Conservation (phyloP, 1,140 invertebrate genomes). For the Agrilus planipennis region DNA sequence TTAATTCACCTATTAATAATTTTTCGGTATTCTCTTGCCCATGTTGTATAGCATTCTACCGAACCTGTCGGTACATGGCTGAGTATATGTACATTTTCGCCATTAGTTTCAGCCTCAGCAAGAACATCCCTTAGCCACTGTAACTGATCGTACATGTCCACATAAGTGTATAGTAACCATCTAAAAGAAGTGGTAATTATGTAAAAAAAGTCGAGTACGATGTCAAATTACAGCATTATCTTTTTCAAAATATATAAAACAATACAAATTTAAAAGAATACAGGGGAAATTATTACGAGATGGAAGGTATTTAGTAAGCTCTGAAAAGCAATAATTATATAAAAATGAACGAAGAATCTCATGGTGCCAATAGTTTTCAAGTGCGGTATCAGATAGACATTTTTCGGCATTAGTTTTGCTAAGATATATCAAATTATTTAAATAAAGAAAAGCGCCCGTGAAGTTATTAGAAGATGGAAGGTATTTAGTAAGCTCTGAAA, state of each 20-base stretch:
- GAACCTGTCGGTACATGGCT: slow-evolving; percentile 69
- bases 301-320: too few relatives aligned
- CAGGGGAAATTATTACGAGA: too few relatives aligned
- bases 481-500: too few relatives aligned
- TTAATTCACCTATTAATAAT: slow-evolving; percentile 36
- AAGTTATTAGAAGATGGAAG: too few relatives aligned
- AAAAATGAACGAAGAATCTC: too few relatives aligned
- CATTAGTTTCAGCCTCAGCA: slow-evolving; percentile 51
- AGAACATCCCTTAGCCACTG: slow-evolving; percentile 63
- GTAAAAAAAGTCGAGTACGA: not conserved
- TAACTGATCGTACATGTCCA: slow-evolving; percentile 56
- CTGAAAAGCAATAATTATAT: too few relatives aligned
- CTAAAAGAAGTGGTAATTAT: slow-evolving; percentile 22
- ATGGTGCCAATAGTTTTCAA: too few relatives aligned
- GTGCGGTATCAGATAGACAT: too few relatives aligned
- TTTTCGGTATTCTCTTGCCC: slow-evolving; percentile 50
- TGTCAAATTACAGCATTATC: not conserved
- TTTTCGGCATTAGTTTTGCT: too few relatives aligned
- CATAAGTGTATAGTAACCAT: slow-evolving; percentile 49
- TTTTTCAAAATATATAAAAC: slow-evolving; percentile 5
- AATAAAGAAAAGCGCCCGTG: too few relatives aligned
- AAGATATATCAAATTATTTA: too few relatives aligned
- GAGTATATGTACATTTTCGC: slow-evolving; percentile 71
- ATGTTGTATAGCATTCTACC: slow-evolving; percentile 49
- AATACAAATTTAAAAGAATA: too few relatives aligned